phyloP scores from a whole-genome alignment of 2,113 vertebrate genomes.

The Verasper variegatus region DNA sequence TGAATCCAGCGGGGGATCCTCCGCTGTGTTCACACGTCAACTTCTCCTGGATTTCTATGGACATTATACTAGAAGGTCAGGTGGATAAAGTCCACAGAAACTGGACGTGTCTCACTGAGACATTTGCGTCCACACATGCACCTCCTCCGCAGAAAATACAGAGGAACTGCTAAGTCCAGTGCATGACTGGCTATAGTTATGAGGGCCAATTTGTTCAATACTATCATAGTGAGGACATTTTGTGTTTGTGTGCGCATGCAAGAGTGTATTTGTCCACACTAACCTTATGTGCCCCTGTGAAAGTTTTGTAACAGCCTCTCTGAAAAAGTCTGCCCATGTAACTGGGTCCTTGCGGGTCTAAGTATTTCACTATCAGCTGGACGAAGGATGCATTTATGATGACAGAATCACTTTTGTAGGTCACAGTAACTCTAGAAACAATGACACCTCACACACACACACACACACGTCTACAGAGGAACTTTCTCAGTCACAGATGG shows the following conservation, averaged over 20 bases:
- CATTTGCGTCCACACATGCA: too few species aligned
- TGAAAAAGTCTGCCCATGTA: slow-evolving; percentile 10
- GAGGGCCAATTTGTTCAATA: too few species aligned
- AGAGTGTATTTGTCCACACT: neutral
- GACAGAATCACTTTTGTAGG: slow-evolving; percentile 27
- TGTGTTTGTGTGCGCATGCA: neutral
- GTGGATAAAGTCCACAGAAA: too few species aligned
- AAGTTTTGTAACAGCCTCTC: slow-evolving; percentile 14
- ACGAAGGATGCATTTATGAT: slow-evolving; percentile 17
- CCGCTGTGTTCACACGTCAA: too few species aligned
- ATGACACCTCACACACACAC: neutral
- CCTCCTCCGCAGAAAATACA: too few species aligned
- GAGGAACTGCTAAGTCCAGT: too few species aligned
- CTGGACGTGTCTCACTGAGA: too few species aligned
- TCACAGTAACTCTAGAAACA: slow-evolving; percentile 41
- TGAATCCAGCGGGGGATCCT: too few species aligned
- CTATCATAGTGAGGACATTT: too few species aligned
- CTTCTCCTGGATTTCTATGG: too few species aligned
- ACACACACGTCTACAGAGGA: neutral
- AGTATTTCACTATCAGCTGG: slow-evolving; percentile 38
- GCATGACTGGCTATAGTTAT: too few species aligned
- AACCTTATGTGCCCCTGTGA: slow-evolving; percentile 4
- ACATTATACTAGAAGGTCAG: too few species aligned
- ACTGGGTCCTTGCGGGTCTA: slow-evolving; percentile 7
- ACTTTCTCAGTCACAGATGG: neutral